phyloP scores from a whole-genome alignment of 1,140 invertebrate species.

The Thaumatotibia leucotreta region DNA sequence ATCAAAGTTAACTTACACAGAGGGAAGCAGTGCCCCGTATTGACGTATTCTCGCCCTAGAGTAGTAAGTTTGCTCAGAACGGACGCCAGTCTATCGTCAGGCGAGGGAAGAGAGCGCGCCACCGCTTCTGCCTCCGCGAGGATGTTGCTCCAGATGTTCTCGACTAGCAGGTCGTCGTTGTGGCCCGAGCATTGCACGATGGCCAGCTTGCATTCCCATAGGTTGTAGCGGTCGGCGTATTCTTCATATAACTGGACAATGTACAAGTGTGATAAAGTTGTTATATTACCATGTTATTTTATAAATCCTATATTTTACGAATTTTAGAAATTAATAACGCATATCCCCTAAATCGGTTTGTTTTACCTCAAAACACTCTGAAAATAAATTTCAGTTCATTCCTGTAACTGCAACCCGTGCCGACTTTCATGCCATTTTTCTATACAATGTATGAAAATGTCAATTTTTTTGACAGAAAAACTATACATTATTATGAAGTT shows the following conservation, averaged over 20 bases:
- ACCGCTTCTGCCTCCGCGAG: constrained; percentile 77
- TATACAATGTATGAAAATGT: no score
- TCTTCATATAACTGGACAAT: constrained; percentile 85
- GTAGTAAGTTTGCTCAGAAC: constrained; percentile 85
- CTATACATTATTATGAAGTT: no score
- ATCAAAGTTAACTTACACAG: no score
- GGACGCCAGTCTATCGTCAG: constrained; percentile 81
- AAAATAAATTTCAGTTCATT: no score
- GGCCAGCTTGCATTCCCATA: constrained; percentile 91
- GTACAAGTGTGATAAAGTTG: neutral
- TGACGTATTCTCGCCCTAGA: constrained; percentile 84
- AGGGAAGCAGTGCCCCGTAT: constrained; percentile 86
- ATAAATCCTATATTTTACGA: no score
- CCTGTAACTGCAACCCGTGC: no score
- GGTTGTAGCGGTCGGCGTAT: constrained; percentile 87
- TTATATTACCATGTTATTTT: no score
- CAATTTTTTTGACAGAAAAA: no score
- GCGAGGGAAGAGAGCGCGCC: constrained; percentile 47
- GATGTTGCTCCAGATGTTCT: constrained; percentile 89
- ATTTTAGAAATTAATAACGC: no score
- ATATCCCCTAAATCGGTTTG: no score
- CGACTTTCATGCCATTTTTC: no score
- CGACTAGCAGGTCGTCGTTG: constrained; percentile 85
- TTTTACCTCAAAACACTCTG: no score
- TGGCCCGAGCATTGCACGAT: constrained; percentile 91